Evolutionary conservation across 37 sponge, comb jelly and placozoan genomes (phyloP).

Genomic region (Halichondria panicea): DNA sequence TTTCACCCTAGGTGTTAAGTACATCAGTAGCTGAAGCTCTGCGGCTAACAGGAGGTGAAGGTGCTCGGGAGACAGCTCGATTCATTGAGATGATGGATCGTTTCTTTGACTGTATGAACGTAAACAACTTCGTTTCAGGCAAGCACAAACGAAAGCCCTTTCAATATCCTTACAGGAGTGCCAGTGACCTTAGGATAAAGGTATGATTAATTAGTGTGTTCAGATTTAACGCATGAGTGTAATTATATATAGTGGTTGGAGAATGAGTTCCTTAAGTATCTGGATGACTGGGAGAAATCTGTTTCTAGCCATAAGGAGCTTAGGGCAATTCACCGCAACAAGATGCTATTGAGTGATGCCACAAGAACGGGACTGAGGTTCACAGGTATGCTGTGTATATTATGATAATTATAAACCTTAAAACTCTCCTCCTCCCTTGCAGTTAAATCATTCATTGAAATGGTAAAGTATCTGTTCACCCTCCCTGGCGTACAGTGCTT

Average conservation of each 20-base stretch:
- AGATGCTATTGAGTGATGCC: slow-evolving; percentile 31
- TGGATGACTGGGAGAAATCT: slow-evolving; percentile 34
- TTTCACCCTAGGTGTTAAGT: slow-evolving; percentile 22
- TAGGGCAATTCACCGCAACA: neutral
- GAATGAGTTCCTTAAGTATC: slow-evolving; percentile 43
- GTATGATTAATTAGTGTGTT: neutral
- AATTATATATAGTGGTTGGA: slow-evolving; percentile 14
- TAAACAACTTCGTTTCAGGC: slow-evolving; percentile 3
- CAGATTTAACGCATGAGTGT: neutral
- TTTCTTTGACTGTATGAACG: slow-evolving; percentile 49
- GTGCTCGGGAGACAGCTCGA: slow-evolving; percentile 24
- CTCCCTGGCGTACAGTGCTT: slow-evolving; percentile 8
- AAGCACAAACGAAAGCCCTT: slow-evolving; percentile 19
- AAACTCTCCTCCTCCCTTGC: neutral
- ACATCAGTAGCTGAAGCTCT: slow-evolving; percentile 13
- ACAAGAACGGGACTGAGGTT: slow-evolving; percentile 31
- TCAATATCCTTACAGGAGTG: slow-evolving; percentile 18
- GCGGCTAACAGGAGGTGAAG: neutral
- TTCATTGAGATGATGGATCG: slow-evolving; percentile 16
- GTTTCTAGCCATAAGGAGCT: slow-evolving; percentile 1
- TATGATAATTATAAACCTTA: neutral
- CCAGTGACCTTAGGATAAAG: slow-evolving; percentile 31
- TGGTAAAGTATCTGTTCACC: slow-evolving; percentile 27
- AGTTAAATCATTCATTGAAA: slow-evolving; percentile 26
- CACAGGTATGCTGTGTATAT: slow-evolving; percentile 24